phyloP scores from a whole-genome alignment of 2,113 vertebrate species.

The Larimichthys crocea region DNA sequence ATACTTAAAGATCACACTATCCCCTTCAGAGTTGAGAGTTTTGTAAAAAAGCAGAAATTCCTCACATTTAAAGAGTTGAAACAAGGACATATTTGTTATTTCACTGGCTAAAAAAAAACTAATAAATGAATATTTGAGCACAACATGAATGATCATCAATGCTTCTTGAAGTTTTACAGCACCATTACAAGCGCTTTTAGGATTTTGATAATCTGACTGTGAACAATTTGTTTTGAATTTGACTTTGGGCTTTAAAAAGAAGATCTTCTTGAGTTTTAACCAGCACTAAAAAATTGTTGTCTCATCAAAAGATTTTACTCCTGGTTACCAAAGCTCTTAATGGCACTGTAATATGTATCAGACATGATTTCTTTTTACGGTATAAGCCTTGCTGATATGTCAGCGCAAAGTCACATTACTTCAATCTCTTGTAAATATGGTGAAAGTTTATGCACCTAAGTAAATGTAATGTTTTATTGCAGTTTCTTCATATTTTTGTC shows the following conservation, averaged over 20 bases:
- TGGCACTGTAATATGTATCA: neutral
- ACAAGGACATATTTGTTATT: neutral
- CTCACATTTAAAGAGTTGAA: neutral
- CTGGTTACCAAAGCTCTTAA: constrained; percentile 16
- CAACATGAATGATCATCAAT: neutral
- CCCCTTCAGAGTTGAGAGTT: neutral
- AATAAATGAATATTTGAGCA: neutral
- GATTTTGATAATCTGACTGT: neutral
- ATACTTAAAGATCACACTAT: no score
- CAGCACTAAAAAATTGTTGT: neutral
- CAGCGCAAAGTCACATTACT: neutral
- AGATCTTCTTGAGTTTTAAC: neutral
- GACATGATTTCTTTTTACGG: neutral
- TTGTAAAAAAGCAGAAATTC: neutral
- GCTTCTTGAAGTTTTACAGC: neutral
- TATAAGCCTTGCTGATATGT: neutral
- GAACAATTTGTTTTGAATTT: neutral
- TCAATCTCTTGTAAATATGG: no score
- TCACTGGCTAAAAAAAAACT: neutral
- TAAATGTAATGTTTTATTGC: no score
- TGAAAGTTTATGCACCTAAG: no score
- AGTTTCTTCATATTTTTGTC: no score
- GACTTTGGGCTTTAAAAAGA: neutral
- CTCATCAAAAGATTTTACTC: neutral
- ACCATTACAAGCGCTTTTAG: neutral